Evolutionary conservation across 2,888 invertebrate species (phyloP).

Genomic region (Tipula vernalis): DNA sequence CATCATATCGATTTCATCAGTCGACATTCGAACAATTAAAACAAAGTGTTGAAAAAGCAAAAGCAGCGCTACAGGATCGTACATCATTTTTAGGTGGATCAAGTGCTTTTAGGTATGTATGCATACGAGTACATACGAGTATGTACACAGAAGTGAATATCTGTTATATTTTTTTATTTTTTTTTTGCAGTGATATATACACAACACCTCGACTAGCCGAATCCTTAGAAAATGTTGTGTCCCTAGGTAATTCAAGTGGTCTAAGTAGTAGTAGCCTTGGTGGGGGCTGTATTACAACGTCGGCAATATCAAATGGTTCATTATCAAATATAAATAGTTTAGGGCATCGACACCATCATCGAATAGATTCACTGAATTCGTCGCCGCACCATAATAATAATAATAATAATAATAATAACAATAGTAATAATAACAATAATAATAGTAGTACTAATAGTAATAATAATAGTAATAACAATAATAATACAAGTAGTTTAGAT

Average conservation of each 20-base stretch:
- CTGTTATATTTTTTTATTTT: not conserved
- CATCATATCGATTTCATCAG: slow-evolving; percentile 68
- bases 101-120: slow-evolving; percentile 55
- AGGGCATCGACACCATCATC: not conserved
- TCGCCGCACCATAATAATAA: not conserved
- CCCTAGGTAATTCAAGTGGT: slow-evolving; percentile 8
- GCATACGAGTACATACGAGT: not conserved
- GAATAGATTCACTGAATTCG: slow-evolving; percentile 5
- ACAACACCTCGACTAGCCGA: slow-evolving; percentile 33
- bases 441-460: not conserved
- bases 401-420: slow-evolving; percentile 10
- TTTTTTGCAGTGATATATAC: slow-evolving; percentile 30
- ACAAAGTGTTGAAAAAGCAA: slow-evolving; percentile 82
- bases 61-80: slow-evolving; percentile 68
- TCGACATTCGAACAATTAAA: slow-evolving; percentile 82
- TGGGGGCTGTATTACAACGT: slow-evolving; percentile 14
- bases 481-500: not conserved
- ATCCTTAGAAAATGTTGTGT: slow-evolving; percentile 23
- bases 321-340: slow-evolving; percentile 5
- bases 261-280: slow-evolving; percentile 15
- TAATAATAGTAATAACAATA: not conserved
- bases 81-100: slow-evolving; percentile 56
- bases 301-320: not conserved
- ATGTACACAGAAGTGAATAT: not conserved
- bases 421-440: slow-evolving; percentile 9